These are phyloP conservation scores for Cyprinus carpio DNA, from an alignment of 2,113 vertebrate genomes.

Conservation along the genomic window DNA sequence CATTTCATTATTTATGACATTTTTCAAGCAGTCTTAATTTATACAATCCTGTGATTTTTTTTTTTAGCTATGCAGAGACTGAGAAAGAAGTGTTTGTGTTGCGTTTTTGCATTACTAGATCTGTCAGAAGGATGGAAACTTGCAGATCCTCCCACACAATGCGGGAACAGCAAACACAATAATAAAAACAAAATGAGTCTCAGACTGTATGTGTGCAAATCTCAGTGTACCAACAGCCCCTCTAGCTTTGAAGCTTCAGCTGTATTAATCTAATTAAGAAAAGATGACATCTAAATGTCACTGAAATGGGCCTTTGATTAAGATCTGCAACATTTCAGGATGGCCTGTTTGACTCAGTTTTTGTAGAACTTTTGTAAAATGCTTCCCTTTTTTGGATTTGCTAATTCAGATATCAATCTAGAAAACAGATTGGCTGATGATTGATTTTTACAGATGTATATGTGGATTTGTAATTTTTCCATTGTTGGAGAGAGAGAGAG, in stretches of 20 bases:
- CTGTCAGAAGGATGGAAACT: conserved; percentile 57
- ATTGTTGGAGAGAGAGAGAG: too few species aligned
- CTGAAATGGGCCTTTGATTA: conserved; percentile 51
- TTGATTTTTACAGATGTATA: too few species aligned
- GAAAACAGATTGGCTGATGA: too few species aligned
- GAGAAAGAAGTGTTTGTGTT: conserved; percentile 55
- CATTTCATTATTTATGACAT: conserved; percentile 83
- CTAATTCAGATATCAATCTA: too few species aligned
- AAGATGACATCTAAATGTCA: conserved; percentile 61
- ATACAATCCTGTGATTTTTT: conserved; percentile 53
- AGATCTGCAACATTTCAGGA: background rate
- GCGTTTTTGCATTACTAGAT: conserved; percentile 58
- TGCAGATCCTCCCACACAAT: conserved; percentile 53
- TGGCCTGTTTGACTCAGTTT: background rate
- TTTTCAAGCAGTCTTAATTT: conserved; percentile 71
- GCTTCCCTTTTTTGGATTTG: too few species aligned
- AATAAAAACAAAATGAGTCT: conserved; percentile 59
- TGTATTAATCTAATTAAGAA: conserved; percentile 72
- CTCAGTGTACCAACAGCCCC: conserved; percentile 57
- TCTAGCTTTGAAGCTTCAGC: conserved; percentile 63
- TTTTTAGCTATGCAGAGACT: conserved; percentile 51
- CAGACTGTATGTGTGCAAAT: conserved; percentile 56
- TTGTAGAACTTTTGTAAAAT: background rate
- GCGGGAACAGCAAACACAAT: conserved; percentile 54
- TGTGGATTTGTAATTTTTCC: too few species aligned